Conservation (phyloP, 2,888 invertebrate genomes). For the Patella pellucida region DNA sequence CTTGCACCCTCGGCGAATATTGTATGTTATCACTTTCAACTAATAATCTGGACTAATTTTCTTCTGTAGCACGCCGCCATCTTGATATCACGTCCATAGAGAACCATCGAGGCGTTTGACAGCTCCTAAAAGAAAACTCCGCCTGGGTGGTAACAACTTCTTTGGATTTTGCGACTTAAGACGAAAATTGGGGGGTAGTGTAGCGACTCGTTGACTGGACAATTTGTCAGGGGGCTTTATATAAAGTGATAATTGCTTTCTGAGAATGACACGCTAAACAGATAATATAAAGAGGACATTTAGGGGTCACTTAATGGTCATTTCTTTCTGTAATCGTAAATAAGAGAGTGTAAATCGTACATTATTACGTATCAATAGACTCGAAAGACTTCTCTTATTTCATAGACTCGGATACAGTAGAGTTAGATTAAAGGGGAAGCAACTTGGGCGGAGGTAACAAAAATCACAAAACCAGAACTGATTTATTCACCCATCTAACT, state of each 20-base stretch:
- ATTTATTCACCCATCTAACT: too few species aligned
- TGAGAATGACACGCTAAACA: constrained; percentile 11
- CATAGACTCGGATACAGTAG: too few species aligned
- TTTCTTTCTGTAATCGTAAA: constrained; percentile 7
- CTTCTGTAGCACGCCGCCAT: constrained; percentile 9
- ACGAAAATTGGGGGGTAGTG: constrained; percentile 11
- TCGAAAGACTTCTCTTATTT: too few species aligned
- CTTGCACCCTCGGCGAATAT: constrained; percentile 3
- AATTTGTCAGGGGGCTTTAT: constrained; percentile 4
- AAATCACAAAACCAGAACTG: too few species aligned
- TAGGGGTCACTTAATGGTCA: constrained; percentile 10
- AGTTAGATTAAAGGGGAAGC: too few species aligned
- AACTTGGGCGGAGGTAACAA: too few species aligned
- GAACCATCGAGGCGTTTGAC: not conserved
- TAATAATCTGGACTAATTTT: constrained; percentile 11
- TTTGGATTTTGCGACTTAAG: constrained; percentile 8
- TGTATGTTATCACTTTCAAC: constrained; percentile 12
- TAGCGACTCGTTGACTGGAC: constrained; percentile 12
- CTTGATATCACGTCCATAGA: constrained; percentile 5
- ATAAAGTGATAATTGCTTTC: constrained; percentile 10
- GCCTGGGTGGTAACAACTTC: constrained; percentile 8
- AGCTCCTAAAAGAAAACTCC: constrained; percentile 5
- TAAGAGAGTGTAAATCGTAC: not conserved
- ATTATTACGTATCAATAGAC: constrained; percentile 6
- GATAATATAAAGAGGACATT: constrained; percentile 1